A percentile compares a stretch with the other conserved stretches of the same genome.
These are phyloP conservation scores for Nasonia longicornis DNA, from an alignment of 1,140 invertebrate species.

Conservation along the genomic window DNA sequence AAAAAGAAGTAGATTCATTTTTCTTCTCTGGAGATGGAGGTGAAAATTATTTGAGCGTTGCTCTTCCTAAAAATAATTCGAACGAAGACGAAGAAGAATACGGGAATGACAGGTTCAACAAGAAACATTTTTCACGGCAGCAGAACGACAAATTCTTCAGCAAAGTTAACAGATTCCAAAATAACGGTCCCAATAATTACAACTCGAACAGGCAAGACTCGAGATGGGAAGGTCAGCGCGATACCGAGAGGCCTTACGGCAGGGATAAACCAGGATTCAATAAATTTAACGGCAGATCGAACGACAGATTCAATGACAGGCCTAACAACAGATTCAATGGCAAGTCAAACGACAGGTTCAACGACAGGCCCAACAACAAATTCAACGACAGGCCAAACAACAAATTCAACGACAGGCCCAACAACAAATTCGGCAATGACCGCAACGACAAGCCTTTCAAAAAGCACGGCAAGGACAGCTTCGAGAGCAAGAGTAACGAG, in stretches of 20 bases:
- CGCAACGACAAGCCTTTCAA: not conserved
- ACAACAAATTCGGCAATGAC: not conserved
- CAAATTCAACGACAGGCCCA: not conserved
- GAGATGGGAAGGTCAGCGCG: conserved; percentile 5
- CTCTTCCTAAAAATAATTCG: conserved; percentile 45
- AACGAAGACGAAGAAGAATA: conserved; percentile 18
- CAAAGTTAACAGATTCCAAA: conserved; percentile 33
- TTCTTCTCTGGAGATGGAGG: conserved; percentile 56
- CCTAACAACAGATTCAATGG: not conserved
- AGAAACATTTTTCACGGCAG: conserved; percentile 28
- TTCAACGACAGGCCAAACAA: not conserved
- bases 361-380: not conserved
- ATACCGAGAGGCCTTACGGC: not conserved
- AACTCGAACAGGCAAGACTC: conserved; percentile 20
- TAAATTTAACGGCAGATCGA: conserved; percentile 12
- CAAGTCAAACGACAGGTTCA: not conserved
- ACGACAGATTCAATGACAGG: not conserved
- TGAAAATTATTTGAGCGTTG: conserved; percentile 52
- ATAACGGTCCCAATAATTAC: conserved; percentile 24
- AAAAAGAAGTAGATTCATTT: conserved; percentile 57
- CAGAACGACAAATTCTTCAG: conserved; percentile 44
- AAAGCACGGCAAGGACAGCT: not conserved
- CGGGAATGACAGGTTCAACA: conserved; percentile 32
- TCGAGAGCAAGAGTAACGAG: conserved; percentile 33
- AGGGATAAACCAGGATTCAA: not conserved